Conservation (phyloP, 2,113 vertebrate genomes). For the Neodon shergylaensis region DNA sequence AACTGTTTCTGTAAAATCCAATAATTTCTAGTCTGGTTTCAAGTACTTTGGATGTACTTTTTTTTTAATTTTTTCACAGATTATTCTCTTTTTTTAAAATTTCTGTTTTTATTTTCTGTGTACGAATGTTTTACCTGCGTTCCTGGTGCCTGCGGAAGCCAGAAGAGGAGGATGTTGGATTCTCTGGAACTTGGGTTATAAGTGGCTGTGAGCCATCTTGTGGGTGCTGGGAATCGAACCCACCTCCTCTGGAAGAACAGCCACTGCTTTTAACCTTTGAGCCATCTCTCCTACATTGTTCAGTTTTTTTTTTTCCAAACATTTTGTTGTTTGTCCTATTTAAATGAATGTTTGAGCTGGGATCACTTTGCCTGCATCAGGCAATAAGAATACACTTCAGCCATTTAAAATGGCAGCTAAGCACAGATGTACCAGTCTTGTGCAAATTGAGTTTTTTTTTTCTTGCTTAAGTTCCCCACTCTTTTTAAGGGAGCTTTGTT, state of each 20-base stretch:
- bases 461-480: neutral
- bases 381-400: neutral
- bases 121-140: neutral
- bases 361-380: neutral
- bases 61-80: neutral
- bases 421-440: neutral
- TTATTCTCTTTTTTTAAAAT: neutral
- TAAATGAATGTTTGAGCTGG: slow-evolving; percentile 14
- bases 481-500: neutral
- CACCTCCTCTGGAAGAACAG: neutral
- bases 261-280: neutral
- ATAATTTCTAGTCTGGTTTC: slow-evolving; percentile 9
- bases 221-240: too few species aligned
- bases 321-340: neutral
- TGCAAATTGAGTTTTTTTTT: neutral
- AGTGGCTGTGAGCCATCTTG: neutral
- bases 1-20: slow-evolving; percentile 27
- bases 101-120: neutral
- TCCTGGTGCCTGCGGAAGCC: neutral
- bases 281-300: neutral
- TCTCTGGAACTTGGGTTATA: neutral
- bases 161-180: neutral
- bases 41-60: neutral
- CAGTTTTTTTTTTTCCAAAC: neutral
- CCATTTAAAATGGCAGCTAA: neutral